Base-by-base conservation (phyloP, 1,140 invertebrate species). In the Meloidogyne hapla region DNA sequence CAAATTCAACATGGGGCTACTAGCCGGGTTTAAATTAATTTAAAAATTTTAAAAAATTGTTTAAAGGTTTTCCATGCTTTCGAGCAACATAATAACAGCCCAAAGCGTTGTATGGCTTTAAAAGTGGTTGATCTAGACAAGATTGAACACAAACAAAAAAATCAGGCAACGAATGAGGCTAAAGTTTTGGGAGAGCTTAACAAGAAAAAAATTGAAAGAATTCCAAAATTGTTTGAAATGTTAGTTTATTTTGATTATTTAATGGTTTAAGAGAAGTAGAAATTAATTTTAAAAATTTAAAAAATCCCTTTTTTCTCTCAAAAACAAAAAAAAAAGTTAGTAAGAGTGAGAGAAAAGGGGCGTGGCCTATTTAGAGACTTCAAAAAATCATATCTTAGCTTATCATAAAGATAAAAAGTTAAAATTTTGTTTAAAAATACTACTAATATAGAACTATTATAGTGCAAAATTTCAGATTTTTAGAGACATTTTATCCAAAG, bases 1-100 rank as follows among this genome's bases (percentile, higher is more conserved):
- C 71, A 73, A 63, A 63, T 73, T 28, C 71, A 73, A 45, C 71
- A 73, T 40, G 71, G 71, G n/a, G 71, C 71, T 10, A 73, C 71
- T 64, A 73, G 71, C 71, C 33, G 56, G 56, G 71, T 56, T 56
- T n/a, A 15, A 18, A 48, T 18, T 18, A 1, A 3, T 2, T 48
- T 18, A 5, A 15, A 48, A 56, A 56, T 56, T 56, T 42, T 42
- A 13, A 42, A 15, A 15, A 42, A 0, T 42, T 42, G 9, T 42
- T 42, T 63, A 28, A 62, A 73, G 71, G 71, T 73, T n/a, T 73
- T 73, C 71, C 71, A 73, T n/a, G 71, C 48, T 8, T 40, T 73
- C 23, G 71, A 73, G 8, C 48, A 64, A 33, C 40, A 73, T 28
- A 21, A 61, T 21, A 25, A 70, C 21, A 38, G 56, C 25, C 21